phyloP scores from a whole-genome alignment of 1,140 invertebrate genomes.

The Calephelis virginiensis region DNA sequence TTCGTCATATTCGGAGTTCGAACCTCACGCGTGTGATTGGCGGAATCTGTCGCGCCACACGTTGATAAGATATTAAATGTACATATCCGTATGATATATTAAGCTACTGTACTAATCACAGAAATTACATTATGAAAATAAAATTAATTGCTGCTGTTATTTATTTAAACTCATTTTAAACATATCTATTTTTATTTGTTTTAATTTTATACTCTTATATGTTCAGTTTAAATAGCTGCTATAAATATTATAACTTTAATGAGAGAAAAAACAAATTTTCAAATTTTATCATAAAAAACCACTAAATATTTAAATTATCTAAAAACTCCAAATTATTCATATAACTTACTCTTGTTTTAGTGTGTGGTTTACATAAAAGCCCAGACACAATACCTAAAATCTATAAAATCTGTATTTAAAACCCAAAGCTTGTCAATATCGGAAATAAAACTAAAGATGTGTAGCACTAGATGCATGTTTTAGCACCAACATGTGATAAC shows the following conservation, averaged over 20 bases:
- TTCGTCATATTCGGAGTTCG: neutral
- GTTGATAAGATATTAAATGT: conserved; percentile 35
- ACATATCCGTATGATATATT: neutral
- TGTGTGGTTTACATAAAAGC: too few relatives aligned
- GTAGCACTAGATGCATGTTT: too few relatives aligned
- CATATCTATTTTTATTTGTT: neutral
- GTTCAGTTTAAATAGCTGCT: too few relatives aligned
- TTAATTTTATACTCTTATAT: neutral
- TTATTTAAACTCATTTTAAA: too few relatives aligned
- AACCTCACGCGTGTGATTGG: conserved; percentile 30
- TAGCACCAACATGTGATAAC: too few relatives aligned
- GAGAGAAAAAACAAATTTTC: too few relatives aligned
- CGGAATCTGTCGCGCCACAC: conserved; percentile 33
- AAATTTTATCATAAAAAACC: too few relatives aligned
- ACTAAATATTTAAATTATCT: too few relatives aligned
- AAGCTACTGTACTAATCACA: conserved; percentile 1
- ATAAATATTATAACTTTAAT: too few relatives aligned
- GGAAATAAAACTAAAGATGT: too few relatives aligned
- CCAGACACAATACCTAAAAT: neutral
- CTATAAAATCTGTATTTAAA: neutral
- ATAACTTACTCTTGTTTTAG: too few relatives aligned
- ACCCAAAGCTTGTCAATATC: neutral
- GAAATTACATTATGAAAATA: neutral
- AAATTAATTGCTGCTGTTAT: neutral
- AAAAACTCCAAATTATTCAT: too few relatives aligned